Evolutionary conservation across 1,140 invertebrate species (phyloP).

Genomic region (Carposina sasakii): DNA sequence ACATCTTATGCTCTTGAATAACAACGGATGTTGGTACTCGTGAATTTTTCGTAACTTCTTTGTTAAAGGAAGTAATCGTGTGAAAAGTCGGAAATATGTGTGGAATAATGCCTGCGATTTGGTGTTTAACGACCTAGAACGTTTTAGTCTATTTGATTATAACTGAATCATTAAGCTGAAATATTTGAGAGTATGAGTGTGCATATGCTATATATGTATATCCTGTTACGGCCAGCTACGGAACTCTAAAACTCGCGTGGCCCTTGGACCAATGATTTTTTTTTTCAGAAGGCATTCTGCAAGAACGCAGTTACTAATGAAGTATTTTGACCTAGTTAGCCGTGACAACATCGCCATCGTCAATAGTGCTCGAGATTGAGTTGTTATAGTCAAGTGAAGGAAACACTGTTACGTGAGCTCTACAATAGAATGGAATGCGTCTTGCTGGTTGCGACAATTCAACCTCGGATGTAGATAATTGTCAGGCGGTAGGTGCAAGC

Average conservation of each 20-base stretch:
- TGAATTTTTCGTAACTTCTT: constrained; percentile 62
- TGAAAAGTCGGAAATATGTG: constrained; percentile 40
- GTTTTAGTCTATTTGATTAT: too few species aligned
- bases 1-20: constrained; percentile 31
- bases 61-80: constrained; percentile 66
- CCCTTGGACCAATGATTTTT: too few species aligned
- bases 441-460: constrained; percentile 52
- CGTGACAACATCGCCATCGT: constrained; percentile 26
- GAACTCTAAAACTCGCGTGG: too few species aligned
- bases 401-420: constrained; percentile 45
- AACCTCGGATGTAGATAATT: constrained; percentile 43
- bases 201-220: too few species aligned
- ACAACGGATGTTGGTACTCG: constrained; percentile 43
- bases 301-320: constrained; percentile 15
- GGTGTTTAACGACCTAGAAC: constrained; percentile 26
- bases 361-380: constrained; percentile 17
- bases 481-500: constrained; percentile 25
- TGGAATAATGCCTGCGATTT: constrained; percentile 37
- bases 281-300: too few species aligned
- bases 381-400: constrained; percentile 23
- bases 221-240: too few species aligned
- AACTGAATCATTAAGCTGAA: too few species aligned
- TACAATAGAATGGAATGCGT: constrained; percentile 45
- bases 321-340: constrained; percentile 30
- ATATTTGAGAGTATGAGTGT: too few species aligned